Evolutionary conservation across 2,888 invertebrate species (phyloP).

Genomic region (Chalcis sispes): DNA sequence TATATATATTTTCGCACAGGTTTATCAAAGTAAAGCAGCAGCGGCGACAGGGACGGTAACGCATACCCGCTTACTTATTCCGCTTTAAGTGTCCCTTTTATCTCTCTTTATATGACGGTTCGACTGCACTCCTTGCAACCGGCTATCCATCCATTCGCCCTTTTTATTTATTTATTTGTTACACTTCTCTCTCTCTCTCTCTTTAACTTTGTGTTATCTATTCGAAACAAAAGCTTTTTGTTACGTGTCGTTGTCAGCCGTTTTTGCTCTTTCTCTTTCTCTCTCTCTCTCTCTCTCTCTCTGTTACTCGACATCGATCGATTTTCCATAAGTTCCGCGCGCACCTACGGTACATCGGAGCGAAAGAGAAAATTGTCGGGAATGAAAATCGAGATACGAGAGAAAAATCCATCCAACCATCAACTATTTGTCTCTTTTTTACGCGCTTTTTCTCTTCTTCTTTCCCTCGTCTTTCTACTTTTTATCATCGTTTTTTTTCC

Average conservation of each 20-base stretch:
- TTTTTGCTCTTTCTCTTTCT: no score
- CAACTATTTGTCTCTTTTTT: no score
- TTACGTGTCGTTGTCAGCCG: no score
- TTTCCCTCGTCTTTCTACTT: neutral
- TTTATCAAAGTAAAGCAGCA: neutral
- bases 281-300: neutral
- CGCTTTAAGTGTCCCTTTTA: slow-evolving; percentile 33
- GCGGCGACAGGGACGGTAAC: no score
- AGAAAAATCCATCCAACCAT: no score
- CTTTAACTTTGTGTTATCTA: neutral
- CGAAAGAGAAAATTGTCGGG: neutral
- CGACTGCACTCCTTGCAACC: no score
- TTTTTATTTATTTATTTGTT: no score
- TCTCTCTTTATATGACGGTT: neutral
- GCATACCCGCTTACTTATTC: slow-evolving; percentile 30
- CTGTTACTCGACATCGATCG: slow-evolving; percentile 1
- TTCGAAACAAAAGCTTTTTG: slow-evolving; percentile 22
- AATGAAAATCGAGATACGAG: no score
- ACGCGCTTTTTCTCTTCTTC: no score
- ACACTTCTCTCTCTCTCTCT: neutral
- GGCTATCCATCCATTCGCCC: no score
- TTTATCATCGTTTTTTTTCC: slow-evolving; percentile 6
- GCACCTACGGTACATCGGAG: neutral
- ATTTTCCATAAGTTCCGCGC: slow-evolving; percentile 39
- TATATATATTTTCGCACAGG: neutral